A percentile compares a stretch with the other conserved stretches of the same genome.
Conservation (phyloP, 2,113 vertebrate species). For the Cygnus atratus region DNA sequence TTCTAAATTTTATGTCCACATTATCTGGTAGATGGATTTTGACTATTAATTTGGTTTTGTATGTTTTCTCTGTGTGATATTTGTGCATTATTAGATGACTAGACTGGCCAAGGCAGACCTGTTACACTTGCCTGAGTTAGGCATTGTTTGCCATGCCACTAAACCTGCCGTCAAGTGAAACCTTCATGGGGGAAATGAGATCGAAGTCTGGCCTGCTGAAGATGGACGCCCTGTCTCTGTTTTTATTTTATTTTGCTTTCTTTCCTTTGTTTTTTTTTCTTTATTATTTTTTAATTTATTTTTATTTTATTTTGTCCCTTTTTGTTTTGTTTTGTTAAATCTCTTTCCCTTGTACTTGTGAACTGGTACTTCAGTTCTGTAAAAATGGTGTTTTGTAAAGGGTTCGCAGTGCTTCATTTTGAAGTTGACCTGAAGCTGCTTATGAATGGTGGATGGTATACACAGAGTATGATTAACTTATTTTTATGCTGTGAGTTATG, state of each 20-base stretch:
- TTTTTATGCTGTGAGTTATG: background rate
- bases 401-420: constrained; percentile 72
- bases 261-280: constrained; percentile 81
- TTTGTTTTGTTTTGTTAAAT: constrained; percentile 82
- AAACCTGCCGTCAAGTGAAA: constrained; percentile 97
- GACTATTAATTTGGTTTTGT: constrained; percentile 99
- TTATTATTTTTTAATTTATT: constrained; percentile 72
- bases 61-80: constrained; percentile 99
- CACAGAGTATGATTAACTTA: background rate
- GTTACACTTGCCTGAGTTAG: constrained; percentile 99
- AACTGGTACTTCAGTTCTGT: constrained; percentile 81
- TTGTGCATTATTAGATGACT: constrained; percentile 99
- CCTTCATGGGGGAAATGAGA: constrained; percentile 98
- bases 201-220: constrained; percentile 96
- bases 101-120: constrained; percentile 99
- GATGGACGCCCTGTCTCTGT: constrained; percentile 99
- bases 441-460: constrained; percentile 61
- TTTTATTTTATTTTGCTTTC: constrained; percentile 85
- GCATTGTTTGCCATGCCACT: constrained; percentile 99
- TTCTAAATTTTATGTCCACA: constrained; percentile 84
- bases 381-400: constrained; percentile 80
- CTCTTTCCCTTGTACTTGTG: constrained; percentile 82
- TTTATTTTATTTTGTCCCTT: constrained; percentile 87
- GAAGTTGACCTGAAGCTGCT: constrained; percentile 61
- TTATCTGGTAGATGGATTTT: constrained; percentile 96